Base-by-base conservation (phyloP, 2,888 invertebrate genomes). In the Drosophila koepferae region DNA sequence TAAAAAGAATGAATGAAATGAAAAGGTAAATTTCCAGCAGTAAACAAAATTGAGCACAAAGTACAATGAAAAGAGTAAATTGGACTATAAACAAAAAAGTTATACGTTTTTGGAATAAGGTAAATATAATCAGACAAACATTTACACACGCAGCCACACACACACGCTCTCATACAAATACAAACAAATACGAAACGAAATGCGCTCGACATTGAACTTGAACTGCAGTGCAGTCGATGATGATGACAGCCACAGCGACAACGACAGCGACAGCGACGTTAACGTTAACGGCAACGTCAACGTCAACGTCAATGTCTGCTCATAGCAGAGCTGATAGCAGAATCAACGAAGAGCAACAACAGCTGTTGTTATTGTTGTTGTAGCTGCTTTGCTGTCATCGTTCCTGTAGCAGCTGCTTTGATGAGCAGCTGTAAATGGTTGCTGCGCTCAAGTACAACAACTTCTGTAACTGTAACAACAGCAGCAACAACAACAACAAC, bases 131-230 rank as follows among this genome's bases (percentile, higher is more conserved):
- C 63, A 59, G 38, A 43, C 44, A 63, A 43, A 28, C 41, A 18
- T 10, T 49, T 31, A 63, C 41, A 54, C 9, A 18, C n/a, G n/a
- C 49, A 43, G 23, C 63, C 46, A 49, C 49, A 41, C 41, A 23
- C 64, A 59, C 43, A 36, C 36, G 46, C 34, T 6, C 23, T 55
- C n/a, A 55, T 36, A 61, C 49, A 53, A 34, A 63, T 23, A 38
- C 59, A 62, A n/a, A 53, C 62, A 72, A 65, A 80, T 55, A 72
- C 73, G 71, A 65, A 81, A 64, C 82, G 56, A 75, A 86, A 79
- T 90, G 83, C 90, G 87, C 90, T 90, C 91, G 91, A 89, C 91
- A 91, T 91, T 91, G 91, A 91, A 91, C 91, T 91, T 91, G 91
- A 91, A 91, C 91, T 91, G 90, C 85, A 87, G 73, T 82, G 80